Percentiles rank a stretch among this genome's conserved stretches.
These are phyloP conservation scores for Hassar affinis DNA, from an alignment of 2,113 vertebrate species.

Conservation along the genomic window DNA sequence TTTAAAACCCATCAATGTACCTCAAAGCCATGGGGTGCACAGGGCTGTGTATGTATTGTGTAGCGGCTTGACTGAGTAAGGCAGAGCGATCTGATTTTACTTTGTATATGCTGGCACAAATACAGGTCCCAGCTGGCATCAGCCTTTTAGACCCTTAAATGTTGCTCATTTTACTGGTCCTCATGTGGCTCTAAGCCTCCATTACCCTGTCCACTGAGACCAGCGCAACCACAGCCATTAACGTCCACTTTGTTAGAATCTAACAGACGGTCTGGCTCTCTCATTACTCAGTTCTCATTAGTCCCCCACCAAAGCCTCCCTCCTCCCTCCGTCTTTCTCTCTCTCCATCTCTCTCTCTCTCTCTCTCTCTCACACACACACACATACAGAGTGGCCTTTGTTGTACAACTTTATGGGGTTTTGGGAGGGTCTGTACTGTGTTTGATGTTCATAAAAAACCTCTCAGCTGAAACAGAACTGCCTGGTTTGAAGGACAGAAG, in stretches of 20 bases:
- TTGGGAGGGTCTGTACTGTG: conserved; percentile 38
- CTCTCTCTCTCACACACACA: background rate
- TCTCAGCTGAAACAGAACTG: conserved; percentile 38
- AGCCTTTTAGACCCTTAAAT: conserved; percentile 40
- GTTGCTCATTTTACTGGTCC: conserved; percentile 43
- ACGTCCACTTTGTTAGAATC: conserved; percentile 43
- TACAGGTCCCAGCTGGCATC: conserved; percentile 40
- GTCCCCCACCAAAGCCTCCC: conserved; percentile 38
- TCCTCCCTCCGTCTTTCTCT: conserved; percentile 20
- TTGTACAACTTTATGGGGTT: conserved; percentile 37
- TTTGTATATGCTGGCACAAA: conserved; percentile 19
- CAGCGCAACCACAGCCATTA: conserved; percentile 45
- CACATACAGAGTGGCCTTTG: conserved; percentile 44
- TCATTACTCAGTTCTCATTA: conserved; percentile 51
- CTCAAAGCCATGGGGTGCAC: too few relatives aligned
- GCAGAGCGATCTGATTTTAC: background rate
- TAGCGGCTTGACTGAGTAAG: background rate
- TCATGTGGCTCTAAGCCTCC: conserved; percentile 19
- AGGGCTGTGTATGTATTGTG: too few relatives aligned
- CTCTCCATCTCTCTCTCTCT: background rate
- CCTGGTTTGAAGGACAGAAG: conserved; percentile 22
- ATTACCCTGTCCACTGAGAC: conserved; percentile 49
- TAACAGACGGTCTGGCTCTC: conserved; percentile 46
- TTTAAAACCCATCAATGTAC: too few relatives aligned
- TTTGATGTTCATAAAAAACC: conserved; percentile 41